Evolutionary conservation across 2,113 vertebrate genomes (phyloP).

Genomic region (Phyllopteryx taeniolatus): DNA sequence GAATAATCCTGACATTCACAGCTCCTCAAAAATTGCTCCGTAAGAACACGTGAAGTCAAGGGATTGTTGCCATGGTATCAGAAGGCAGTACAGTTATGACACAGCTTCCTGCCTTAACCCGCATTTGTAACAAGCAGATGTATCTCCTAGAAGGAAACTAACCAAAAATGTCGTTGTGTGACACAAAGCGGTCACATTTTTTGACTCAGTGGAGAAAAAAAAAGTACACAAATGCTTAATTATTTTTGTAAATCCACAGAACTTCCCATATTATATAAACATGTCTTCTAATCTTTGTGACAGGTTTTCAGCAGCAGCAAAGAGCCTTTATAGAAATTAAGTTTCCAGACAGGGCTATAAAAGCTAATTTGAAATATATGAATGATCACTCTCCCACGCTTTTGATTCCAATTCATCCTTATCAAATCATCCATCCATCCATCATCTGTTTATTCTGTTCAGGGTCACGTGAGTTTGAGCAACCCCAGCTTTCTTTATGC

Average conservation of each 20-base stretch:
- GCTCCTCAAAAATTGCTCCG: conserved; percentile 36
- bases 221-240: conserved; percentile 42
- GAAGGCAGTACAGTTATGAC: conserved; percentile 23
- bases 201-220: conserved; percentile 46
- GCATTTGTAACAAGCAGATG: conserved; percentile 33
- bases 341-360: conserved; percentile 17
- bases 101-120: conserved; percentile 67
- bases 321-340: conserved; percentile 24
- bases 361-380: conserved; percentile 37
- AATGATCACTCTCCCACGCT: conserved; percentile 16
- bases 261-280: conserved; percentile 28
- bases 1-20: conserved; percentile 33
- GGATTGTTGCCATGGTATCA: conserved; percentile 57
- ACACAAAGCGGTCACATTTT: conserved; percentile 20
- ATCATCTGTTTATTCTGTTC: too few species aligned
- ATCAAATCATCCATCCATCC: neutral
- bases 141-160: conserved; percentile 40
- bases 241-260: conserved; percentile 62
- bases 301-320: conserved; percentile 55
- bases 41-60: conserved; percentile 28
- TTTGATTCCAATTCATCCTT: conserved; percentile 1
- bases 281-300: conserved; percentile 28
- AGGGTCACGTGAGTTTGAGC: too few species aligned
- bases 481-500: too few species aligned
- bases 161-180: conserved; percentile 29